Base-by-base conservation (phyloP, 30 jellyfish, hydroid and myxozoan species). In the Mastigias papua region DNA sequence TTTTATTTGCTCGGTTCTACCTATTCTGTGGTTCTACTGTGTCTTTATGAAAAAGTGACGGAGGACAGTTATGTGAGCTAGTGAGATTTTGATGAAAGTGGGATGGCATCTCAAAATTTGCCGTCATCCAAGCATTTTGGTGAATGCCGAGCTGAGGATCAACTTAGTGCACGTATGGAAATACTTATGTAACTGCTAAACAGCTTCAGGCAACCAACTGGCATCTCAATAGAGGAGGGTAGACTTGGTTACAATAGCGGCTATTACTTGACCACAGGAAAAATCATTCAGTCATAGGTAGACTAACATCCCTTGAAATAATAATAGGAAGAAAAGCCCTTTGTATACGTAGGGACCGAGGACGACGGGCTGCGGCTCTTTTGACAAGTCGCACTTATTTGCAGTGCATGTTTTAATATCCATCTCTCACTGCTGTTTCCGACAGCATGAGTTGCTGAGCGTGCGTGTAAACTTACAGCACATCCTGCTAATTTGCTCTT, bases 281-380 rank as follows among this genome's bases (percentile, higher is more conserved):
- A 37, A 48, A 19, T 69, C 30, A 33, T 62, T 62, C 26, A 69
- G 26, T 29, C 63, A 61, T 69, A 8, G 54, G 63, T 31, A n/a
- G 81, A 31, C 63, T 2, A 30, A 48, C 35, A 7, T 23, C 22
- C 35, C 83, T 61, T 10, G 54, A 33, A 72, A 37, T 35, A 68
- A 72, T 61, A 73, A 42, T 33, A 25, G 22, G n/a, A 73, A 22
- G 70, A 73, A 73, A 73, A 46, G 73, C 57, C n/a, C 32, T 0
- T 54, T 54, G 73, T 75, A 57, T 48, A 34, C 70, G 3, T 75
- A 17, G 35, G 31, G 75, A n/a, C 30, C 62, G 69, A 79, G 90
- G 90, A 79, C 81, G 25, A n/a, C 54, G 90, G 90, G 90, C 75
- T 20, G 65, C 90, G 90, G 90, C 90, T 27, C 19, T n/a, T n/a